Base-by-base conservation (phyloP, 2,113 vertebrate genomes). In the Lasiurus borealis region DNA sequence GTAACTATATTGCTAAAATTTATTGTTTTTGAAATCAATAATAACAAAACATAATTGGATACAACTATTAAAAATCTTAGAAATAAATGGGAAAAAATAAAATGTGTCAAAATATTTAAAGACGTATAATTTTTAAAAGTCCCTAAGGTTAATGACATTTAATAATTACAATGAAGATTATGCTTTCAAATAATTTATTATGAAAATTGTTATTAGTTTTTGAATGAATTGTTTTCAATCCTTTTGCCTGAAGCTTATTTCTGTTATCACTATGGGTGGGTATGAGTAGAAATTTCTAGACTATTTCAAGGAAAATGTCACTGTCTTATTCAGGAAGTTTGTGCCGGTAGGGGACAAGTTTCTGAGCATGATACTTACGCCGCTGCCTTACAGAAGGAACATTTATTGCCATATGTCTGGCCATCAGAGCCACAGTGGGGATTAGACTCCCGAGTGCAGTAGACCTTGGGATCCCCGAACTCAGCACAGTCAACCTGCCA, bases 301-400 rank as follows among this genome's bases (percentile, higher is more conserved):
- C 1, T 59, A 85, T 11, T 5, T 68, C 12, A 31, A 93, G 12
- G 59, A 62, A 87, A 50, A 8, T 23, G 27, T 59, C 25, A 59
- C 11, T 69, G 25, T n/a, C 14, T 86, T 71, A 75, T 31, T 80
- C 21, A 46, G n/a, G 7, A 92, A 72, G 13, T 29, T 75, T 69
- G 50, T 23, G 18, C 44, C 88, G 59, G 12, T 29, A 50, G 83
- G 14, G 40, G 64, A 34, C 57, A 88, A 15, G 2, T 62, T 81
- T 8, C 16, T 62, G 52, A 73, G 29, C 54, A 11, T 23, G 2
- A 46, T 88, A 98, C 98, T 98, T 97, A 98, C 98, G 34, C 95
- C 88, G 97, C 87, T 0, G 98, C 98, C 97, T 98, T 98, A 96
- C 98, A 98, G 97, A 98, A 98, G 84, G 98, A 88, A 13, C 98